Percentiles rank a stretch among this genome's conserved stretches.
Evolutionary conservation across 2,797 vertebrate species (phyloP).

Genomic region (Potorous gilbertii): DNA sequence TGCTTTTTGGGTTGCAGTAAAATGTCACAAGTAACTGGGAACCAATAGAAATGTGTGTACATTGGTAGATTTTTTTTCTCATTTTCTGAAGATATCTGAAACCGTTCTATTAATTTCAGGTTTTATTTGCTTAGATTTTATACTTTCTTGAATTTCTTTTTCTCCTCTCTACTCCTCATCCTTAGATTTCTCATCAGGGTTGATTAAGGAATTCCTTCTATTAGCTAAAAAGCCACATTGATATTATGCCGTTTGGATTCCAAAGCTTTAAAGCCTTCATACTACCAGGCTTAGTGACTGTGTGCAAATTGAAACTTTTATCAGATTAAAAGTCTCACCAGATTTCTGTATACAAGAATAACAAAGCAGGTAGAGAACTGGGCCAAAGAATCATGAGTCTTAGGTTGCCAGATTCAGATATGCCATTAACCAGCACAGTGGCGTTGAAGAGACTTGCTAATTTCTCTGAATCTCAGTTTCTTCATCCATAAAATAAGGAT

Average conservation of each 20-base stretch:
- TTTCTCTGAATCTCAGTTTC: not conserved
- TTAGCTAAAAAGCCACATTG: conserved; percentile 6
- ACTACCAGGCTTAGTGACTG: not conserved
- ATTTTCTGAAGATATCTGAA: conserved; percentile 4
- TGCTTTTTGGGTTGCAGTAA: no score
- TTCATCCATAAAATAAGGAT: not conserved
- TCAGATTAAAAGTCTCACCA: not conserved
- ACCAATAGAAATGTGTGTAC: not conserved
- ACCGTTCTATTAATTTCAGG: not conserved
- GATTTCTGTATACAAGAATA: conserved; percentile 25
- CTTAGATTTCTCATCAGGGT: not conserved
- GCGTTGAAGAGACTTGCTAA: not conserved
- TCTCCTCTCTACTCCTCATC: not conserved
- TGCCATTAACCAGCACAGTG: not conserved
- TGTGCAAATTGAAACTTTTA: not conserved
- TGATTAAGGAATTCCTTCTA: not conserved
- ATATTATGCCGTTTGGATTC: not conserved
- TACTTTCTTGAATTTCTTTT: not conserved
- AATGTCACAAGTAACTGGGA: not conserved
- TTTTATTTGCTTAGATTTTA: not conserved
- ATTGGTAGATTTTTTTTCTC: not conserved
- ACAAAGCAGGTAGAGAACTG: not conserved
- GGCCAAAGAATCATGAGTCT: not conserved
- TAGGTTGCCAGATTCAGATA: not conserved
- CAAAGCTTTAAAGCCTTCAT: not conserved